phyloP scores from a whole-genome alignment of 2,888 invertebrate species.

The Andrena fulva region DNA sequence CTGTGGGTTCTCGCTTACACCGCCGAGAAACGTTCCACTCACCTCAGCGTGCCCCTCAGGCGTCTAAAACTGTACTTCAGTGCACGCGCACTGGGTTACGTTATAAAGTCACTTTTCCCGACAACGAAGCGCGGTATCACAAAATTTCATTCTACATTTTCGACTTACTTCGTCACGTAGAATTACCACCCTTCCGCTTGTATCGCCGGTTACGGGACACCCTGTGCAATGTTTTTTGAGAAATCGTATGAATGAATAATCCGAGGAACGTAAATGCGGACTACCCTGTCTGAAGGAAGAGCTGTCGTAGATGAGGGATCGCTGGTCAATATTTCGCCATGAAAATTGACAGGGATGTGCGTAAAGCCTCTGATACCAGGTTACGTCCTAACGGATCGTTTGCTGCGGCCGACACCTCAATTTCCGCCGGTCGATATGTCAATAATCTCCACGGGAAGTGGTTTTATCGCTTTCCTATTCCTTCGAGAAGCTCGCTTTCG shows the following conservation, averaged over 20 bases:
- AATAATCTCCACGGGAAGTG: constrained; percentile 65
- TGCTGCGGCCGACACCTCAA: constrained; percentile 65
- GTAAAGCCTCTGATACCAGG: constrained; percentile 54
- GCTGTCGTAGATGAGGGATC: constrained; percentile 53
- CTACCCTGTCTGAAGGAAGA: constrained; percentile 21
- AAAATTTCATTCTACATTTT: no score
- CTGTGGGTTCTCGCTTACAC: no score
- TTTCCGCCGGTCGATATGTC: constrained; percentile 68
- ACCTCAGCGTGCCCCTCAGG: no score
- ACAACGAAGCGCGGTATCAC: no score
- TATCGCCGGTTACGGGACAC: no score
- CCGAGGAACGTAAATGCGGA: not conserved
- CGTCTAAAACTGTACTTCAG: no score
- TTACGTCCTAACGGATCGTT: constrained; percentile 60
- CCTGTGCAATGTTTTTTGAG: not conserved
- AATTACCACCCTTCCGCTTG: no score
- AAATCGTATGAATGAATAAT: not conserved
- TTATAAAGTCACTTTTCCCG: no score
- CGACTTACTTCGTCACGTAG: no score
- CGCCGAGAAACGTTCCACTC: no score
- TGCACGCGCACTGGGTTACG: no score
- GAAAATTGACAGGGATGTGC: constrained; percentile 43
- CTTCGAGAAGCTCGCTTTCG: constrained; percentile 41
- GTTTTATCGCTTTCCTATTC: constrained; percentile 66
- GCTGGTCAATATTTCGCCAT: constrained; percentile 53